Evolutionary conservation across 2,888 invertebrate genomes (phyloP).

Genomic region (Latheticus oryzae): DNA sequence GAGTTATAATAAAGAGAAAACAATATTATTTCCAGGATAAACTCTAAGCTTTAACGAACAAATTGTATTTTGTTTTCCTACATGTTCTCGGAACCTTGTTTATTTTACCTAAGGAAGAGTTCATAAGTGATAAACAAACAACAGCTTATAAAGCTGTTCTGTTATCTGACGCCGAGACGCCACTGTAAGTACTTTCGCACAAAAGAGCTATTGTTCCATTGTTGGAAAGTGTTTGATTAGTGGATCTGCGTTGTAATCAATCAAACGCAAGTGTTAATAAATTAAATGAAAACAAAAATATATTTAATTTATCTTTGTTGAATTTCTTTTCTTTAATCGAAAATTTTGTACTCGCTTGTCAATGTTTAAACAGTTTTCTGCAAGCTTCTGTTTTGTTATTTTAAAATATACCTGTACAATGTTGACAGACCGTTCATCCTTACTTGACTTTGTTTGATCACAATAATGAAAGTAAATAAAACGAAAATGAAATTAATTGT

Average conservation of each 20-base stretch:
- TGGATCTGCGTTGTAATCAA: slow-evolving; percentile 19
- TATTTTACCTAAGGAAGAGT: slow-evolving; percentile 11
- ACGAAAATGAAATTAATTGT: slow-evolving; percentile 9
- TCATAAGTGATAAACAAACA: slow-evolving; percentile 12
- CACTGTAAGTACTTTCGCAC: slow-evolving; percentile 8
- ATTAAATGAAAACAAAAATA: slow-evolving; percentile 4
- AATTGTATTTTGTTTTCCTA: too few species aligned
- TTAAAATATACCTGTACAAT: slow-evolving; percentile 10
- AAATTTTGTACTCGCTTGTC: too few species aligned
- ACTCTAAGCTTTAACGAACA: too few species aligned
- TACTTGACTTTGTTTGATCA: slow-evolving; percentile 20
- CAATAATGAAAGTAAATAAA: slow-evolving; percentile 19
- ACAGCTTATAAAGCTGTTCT: slow-evolving; percentile 14
- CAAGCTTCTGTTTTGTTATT: slow-evolving; percentile 5
- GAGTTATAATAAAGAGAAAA: too few species aligned
- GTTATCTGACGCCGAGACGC: slow-evolving; percentile 21
- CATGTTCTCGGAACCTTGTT: slow-evolving; percentile 1
- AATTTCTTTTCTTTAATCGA: too few species aligned
- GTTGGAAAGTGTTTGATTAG: slow-evolving; percentile 20
- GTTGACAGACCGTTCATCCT: slow-evolving; percentile 18
- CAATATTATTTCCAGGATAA: too few species aligned
- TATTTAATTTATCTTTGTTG: too few species aligned
- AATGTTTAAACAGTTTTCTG: too few species aligned
- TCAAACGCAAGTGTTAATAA: slow-evolving; percentile 5
- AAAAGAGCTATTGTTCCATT: slow-evolving; percentile 18